Conservation (phyloP, 2,888 invertebrate genomes). For the Dendrolimus houi region DNA sequence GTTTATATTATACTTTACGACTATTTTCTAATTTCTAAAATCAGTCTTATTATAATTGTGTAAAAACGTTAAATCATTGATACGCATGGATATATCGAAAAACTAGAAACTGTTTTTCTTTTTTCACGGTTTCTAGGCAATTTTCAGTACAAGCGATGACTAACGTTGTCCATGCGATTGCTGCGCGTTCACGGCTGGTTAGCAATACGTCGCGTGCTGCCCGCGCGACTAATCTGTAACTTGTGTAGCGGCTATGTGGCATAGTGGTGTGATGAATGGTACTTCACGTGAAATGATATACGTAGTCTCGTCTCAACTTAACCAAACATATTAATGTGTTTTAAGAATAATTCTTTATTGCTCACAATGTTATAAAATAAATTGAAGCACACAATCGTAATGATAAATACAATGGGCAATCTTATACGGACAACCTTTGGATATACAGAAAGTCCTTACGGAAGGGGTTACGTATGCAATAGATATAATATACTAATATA, state of each 20-base stretch:
- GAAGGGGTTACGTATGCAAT: too few relatives aligned
- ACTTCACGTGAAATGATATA: not conserved
- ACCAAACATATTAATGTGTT: too few relatives aligned
- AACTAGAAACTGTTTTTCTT: constrained; percentile 23
- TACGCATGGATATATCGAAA: constrained; percentile 19
- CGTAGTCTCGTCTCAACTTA: not conserved
- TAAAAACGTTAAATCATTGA: constrained; percentile 7
- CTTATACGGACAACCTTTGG: too few relatives aligned
- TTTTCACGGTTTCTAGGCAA: constrained; percentile 9
- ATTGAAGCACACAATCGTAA: too few relatives aligned
- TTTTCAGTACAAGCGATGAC: constrained; percentile 17
- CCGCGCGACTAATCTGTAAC: constrained; percentile 48
- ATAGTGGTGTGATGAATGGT: not conserved
- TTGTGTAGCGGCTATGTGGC: constrained; percentile 42
- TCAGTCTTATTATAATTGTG: too few relatives aligned
- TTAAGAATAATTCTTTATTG: too few relatives aligned
- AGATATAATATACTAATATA: too few relatives aligned
- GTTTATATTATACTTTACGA: too few relatives aligned
- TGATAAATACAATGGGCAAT: too few relatives aligned
- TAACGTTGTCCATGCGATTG: constrained; percentile 25
- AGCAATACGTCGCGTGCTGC: constrained; percentile 43
- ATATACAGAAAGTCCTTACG: too few relatives aligned
- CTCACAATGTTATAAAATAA: too few relatives aligned
- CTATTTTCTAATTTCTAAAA: too few relatives aligned
- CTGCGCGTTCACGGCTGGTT: constrained; percentile 46